Conservation (phyloP, 2,797 vertebrate species). For the Cyprinodon diabolis region DNA sequence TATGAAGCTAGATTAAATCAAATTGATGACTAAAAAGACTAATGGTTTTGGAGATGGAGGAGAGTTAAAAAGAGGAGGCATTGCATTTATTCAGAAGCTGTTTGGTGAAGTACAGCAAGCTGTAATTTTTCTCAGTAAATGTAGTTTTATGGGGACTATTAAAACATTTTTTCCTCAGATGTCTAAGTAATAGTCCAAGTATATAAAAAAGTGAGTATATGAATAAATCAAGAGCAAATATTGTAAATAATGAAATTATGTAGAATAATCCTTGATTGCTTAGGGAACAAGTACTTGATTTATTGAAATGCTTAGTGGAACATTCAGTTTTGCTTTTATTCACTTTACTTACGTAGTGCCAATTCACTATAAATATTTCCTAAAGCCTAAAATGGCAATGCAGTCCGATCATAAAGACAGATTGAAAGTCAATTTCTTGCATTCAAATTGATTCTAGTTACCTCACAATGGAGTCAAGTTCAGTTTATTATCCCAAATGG, state of each 20-base stretch:
- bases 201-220: not conserved
- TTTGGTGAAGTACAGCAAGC: not conserved
- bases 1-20: not conserved
- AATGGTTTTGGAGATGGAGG: not conserved
- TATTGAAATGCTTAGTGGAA: not conserved
- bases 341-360: not conserved
- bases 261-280: not conserved
- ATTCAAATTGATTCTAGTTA: not conserved
- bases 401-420: not conserved
- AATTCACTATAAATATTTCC: not conserved
- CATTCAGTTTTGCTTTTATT: not conserved
- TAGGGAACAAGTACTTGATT: not conserved
- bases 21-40: not conserved
- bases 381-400: not conserved
- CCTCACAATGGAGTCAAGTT: not conserved
- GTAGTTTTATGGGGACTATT: not conserved
- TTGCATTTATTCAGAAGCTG: not conserved
- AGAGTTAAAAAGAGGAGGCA: not conserved
- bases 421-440: not conserved
- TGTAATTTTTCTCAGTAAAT: not conserved
- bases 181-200: not conserved
- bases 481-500: not conserved
- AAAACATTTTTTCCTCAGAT: not conserved
- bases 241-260: not conserved
- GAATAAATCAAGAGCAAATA: not conserved